Conservation (phyloP, 2,888 invertebrate genomes). For the Xylocampa areola region DNA sequence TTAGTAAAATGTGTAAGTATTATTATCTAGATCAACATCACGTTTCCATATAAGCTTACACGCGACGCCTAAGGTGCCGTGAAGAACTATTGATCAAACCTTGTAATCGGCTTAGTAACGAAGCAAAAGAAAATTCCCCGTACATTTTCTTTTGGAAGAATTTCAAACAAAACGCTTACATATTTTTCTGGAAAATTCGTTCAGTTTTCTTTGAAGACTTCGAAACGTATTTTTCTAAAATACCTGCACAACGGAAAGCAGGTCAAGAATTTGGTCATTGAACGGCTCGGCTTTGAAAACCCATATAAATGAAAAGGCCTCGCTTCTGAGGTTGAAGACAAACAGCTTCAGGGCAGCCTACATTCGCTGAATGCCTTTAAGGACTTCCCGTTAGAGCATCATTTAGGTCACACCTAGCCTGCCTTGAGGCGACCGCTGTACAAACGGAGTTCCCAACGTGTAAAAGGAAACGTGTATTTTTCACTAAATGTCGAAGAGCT, state of each 20-base stretch:
- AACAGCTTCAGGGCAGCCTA: constrained; percentile 60
- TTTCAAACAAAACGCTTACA: constrained; percentile 1
- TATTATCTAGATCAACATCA: constrained; percentile 40
- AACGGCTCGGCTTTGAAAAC: constrained; percentile 36
- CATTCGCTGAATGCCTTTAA: constrained; percentile 67
- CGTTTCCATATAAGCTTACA: constrained; percentile 28
- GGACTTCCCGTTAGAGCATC: constrained; percentile 64
- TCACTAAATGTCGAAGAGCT: constrained; percentile 33
- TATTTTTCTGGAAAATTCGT: background rate
- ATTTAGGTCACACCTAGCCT: constrained; percentile 72
- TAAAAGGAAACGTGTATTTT: constrained; percentile 46
- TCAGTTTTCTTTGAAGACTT: background rate
- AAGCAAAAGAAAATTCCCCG: constrained; percentile 15
- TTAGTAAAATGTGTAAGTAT: constrained; percentile 22
- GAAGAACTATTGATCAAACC: constrained; percentile 51
- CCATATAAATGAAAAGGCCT: constrained; percentile 46
- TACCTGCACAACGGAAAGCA: constrained; percentile 15
- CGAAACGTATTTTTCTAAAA: constrained; percentile 14
- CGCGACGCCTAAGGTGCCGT: constrained; percentile 37
- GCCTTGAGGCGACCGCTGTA: constrained; percentile 27
- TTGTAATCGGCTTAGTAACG: constrained; percentile 11
- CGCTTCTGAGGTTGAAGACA: constrained; percentile 28
- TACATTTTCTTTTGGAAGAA: constrained; percentile 18
- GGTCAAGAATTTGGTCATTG: constrained; percentile 50
- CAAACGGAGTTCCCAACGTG: constrained; percentile 27